Conservation (phyloP, 2,113 vertebrate species). For the Centrocercus urophasianus region DNA sequence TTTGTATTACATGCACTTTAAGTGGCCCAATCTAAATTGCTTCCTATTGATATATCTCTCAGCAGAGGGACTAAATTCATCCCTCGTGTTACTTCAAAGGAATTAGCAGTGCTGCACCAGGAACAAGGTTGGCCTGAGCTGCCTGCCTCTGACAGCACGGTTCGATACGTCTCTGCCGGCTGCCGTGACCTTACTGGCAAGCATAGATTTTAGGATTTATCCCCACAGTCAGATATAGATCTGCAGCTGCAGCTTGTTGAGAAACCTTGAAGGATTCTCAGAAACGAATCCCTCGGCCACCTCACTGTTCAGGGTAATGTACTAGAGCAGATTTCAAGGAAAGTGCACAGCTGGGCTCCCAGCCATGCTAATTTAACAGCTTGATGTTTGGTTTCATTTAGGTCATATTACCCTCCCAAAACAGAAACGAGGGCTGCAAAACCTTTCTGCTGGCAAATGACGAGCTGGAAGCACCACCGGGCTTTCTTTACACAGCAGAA, state of each 20-base stretch:
- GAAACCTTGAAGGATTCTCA: conserved; percentile 70
- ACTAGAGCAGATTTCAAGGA: conserved; percentile 55
- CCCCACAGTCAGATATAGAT: conserved; percentile 71
- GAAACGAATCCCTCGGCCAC: conserved; percentile 58
- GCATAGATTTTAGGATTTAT: conserved; percentile 76
- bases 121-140: conserved; percentile 49
- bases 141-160: conserved; percentile 59
- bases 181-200: conserved; percentile 74
- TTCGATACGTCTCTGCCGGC: conserved; percentile 69
- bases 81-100: conserved; percentile 64
- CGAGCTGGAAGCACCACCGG: not conserved
- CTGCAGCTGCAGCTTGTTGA: conserved; percentile 55
- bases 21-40: conserved; percentile 73
- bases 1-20: conserved; percentile 63
- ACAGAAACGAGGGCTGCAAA: not conserved
- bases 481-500: not conserved
- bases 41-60: conserved; percentile 76
- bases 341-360: conserved; percentile 45
- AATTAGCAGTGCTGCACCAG: conserved; percentile 51
- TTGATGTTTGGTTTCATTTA: conserved; percentile 20
- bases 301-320: conserved; percentile 11
- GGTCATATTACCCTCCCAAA: not conserved
- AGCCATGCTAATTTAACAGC: conserved; percentile 38
- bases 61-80: conserved; percentile 63
- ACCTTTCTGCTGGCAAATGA: not conserved